Conservation (phyloP, 2,113 vertebrate species). For the Sylvilagus bachmani region DNA sequence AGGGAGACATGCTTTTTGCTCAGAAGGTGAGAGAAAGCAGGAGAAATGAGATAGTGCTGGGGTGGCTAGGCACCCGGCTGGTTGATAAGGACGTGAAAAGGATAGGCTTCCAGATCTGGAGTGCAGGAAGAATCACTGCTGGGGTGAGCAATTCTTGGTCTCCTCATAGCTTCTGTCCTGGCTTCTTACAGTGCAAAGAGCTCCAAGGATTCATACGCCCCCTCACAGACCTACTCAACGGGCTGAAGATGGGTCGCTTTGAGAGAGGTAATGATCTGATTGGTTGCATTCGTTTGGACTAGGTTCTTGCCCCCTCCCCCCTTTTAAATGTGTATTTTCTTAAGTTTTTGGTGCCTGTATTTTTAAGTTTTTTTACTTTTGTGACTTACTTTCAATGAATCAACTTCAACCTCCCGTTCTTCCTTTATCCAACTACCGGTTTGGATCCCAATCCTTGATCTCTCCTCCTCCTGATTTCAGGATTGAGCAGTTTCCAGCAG, state of each 20-base stretch:
- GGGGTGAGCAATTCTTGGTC: background rate
- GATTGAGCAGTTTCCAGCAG: slow-evolving; percentile 96
- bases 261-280: slow-evolving; percentile 90
- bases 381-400: slow-evolving; percentile 16
- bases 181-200: slow-evolving; percentile 91
- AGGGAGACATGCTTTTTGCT: slow-evolving; percentile 93
- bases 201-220: slow-evolving; percentile 95
- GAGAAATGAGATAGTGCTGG: background rate
- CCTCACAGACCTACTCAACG: slow-evolving; percentile 92
- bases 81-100: background rate
- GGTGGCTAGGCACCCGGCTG: background rate
- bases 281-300: background rate
- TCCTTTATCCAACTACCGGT: background rate
- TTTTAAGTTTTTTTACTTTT: background rate
- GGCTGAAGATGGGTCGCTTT: slow-evolving; percentile 94
- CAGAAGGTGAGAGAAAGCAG: slow-evolving; percentile 90
- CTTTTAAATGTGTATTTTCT: slow-evolving; percentile 13
- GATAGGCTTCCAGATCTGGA: background rate
- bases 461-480: slow-evolving; percentile 81
- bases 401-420: background rate
- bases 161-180: background rate
- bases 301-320: background rate
- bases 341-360: background rate
- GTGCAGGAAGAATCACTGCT: background rate
- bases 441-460: background rate